Evolutionary conservation across 2,888 invertebrate species (phyloP).

Genomic region (Sinotaia quadrata): DNA sequence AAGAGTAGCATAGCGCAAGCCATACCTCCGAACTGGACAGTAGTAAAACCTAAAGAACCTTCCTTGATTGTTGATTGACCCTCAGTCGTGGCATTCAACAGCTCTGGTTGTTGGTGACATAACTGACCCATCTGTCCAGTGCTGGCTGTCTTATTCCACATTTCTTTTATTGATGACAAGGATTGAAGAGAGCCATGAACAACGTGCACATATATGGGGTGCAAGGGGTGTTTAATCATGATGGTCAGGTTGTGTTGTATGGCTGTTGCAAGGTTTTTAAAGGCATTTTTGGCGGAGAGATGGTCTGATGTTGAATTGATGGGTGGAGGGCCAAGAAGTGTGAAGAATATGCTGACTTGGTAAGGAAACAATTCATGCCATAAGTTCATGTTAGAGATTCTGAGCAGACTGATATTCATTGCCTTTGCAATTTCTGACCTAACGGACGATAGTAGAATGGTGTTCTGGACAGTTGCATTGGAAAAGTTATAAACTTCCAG

Average conservation of each 20-base stretch:
- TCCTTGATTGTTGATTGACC: not conserved
- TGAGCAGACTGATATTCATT: not conserved
- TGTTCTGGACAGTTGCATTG: slow-evolving; percentile 20
- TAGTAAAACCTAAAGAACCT: slow-evolving; percentile 2
- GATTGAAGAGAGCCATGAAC: not conserved
- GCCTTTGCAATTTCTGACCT: slow-evolving; percentile 26
- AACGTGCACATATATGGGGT: slow-evolving; percentile 23
- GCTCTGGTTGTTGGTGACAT: too few relatives aligned
- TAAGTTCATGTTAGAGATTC: slow-evolving; percentile 5
- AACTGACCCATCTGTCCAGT: too few relatives aligned
- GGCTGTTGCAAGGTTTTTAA: slow-evolving; percentile 19
- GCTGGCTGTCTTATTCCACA: not conserved
- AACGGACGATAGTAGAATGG: slow-evolving; percentile 21
- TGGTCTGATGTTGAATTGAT: not conserved
- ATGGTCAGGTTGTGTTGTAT: slow-evolving; percentile 26
- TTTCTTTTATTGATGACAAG: slow-evolving; percentile 3
- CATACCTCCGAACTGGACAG: slow-evolving; percentile 28
- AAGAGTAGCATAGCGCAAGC: slow-evolving; percentile 30
- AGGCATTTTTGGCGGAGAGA: slow-evolving; percentile 10
- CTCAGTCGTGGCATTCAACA: not conserved
- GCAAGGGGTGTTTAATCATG: slow-evolving; percentile 22
- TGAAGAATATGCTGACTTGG: slow-evolving; percentile 28
- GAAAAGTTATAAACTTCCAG: slow-evolving; percentile 18
- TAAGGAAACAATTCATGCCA: slow-evolving; percentile 18
- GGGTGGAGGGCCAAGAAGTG: slow-evolving; percentile 29